These are phyloP conservation scores for Tachuris rubrigastra DNA, from an alignment of 2,113 vertebrate genomes.

Conservation along the genomic window DNA sequence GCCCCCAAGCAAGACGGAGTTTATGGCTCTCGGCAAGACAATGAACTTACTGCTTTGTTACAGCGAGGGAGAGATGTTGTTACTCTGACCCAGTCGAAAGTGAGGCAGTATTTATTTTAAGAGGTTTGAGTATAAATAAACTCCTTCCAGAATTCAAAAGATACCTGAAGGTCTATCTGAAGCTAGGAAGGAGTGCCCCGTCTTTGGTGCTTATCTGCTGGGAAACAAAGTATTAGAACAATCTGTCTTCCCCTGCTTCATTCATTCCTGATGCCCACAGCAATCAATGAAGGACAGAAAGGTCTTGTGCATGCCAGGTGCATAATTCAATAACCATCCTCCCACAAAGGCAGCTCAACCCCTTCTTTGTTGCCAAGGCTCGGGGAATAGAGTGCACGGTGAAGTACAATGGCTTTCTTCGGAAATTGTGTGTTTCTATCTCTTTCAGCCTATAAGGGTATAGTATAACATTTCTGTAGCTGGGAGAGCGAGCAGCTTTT, in stretches of 20 bases:
- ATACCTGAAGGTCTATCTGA: background rate
- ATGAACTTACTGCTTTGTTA: background rate
- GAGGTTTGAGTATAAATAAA: slow-evolving; percentile 10
- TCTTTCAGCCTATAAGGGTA: background rate
- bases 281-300: slow-evolving; percentile 26
- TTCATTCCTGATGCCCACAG: slow-evolving; percentile 29
- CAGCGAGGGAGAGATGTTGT: background rate
- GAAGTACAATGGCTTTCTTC: background rate
- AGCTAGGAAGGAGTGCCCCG: background rate
- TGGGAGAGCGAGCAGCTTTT: background rate
- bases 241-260: background rate
- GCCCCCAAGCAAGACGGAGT: background rate
- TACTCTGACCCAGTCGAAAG: background rate
- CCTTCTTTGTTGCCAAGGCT: background rate
- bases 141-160: background rate
- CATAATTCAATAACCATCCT: slow-evolving; percentile 8
- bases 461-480: background rate
- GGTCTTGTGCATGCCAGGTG: slow-evolving; percentile 24
- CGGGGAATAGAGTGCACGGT: background rate
- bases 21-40: background rate
- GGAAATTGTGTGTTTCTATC: background rate
- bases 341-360: background rate
- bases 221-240: background rate
- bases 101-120: slow-evolving; percentile 13
- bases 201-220: background rate